Percentiles rank a stretch among this genome's conserved stretches.
Conservation (phyloP, 2,113 vertebrate species). For the Peromyscus californicus region DNA sequence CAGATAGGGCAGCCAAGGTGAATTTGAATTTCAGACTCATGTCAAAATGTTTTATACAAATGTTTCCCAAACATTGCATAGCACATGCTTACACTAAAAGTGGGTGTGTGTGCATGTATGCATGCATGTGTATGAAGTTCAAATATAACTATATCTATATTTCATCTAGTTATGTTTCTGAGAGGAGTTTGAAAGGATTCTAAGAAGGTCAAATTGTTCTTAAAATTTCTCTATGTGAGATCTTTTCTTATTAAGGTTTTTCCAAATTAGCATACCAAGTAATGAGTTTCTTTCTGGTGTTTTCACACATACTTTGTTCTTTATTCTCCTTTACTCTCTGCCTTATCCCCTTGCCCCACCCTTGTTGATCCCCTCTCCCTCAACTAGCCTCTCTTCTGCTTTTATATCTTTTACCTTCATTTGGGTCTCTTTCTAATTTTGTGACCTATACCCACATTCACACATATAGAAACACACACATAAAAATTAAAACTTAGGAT, state of each 20-base stretch:
- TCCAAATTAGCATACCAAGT: neutral
- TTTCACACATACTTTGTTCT: neutral
- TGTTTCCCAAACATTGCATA: slow-evolving; percentile 46
- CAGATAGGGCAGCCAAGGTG: neutral
- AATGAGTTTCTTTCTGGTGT: neutral
- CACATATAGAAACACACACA: neutral
- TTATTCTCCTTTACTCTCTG: neutral
- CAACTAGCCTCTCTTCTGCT: neutral
- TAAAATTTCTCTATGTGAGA: slow-evolving; percentile 1
- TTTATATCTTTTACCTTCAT: neutral
- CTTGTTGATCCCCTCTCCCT: neutral
- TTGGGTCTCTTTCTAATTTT: neutral
- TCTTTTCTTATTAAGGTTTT: neutral
- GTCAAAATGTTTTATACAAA: slow-evolving; percentile 18
- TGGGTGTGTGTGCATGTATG: neutral
- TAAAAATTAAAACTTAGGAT: neutral
- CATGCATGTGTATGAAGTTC: neutral
- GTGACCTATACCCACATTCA: neutral
- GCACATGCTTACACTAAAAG: neutral
- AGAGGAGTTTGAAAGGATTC: neutral
- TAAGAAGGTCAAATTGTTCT: slow-evolving; percentile 45
- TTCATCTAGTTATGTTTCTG: slow-evolving; percentile 33
- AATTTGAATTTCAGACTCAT: slow-evolving; percentile 60
- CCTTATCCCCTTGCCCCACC: neutral
- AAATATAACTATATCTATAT: neutral